phyloP scores from a whole-genome alignment of 2,113 vertebrate species.

The Nipponia nippon region DNA sequence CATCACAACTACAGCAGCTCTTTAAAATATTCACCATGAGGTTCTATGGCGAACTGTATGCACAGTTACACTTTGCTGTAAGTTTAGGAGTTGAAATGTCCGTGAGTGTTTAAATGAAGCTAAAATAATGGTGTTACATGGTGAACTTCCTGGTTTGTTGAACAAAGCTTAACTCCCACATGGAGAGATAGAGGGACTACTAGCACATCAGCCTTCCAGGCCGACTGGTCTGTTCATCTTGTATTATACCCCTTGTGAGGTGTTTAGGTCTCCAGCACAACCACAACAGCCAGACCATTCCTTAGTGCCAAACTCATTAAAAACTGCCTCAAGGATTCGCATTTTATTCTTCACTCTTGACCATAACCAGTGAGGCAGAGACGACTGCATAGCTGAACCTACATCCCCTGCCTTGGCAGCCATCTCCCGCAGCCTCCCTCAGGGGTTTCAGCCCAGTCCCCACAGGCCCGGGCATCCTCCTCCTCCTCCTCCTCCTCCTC shows the following conservation, averaged over 20 bases:
- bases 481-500: background rate
- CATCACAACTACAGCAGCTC: accelerated
- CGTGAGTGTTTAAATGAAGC: accelerated
- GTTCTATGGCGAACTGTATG: accelerated
- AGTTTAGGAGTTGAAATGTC: background rate
- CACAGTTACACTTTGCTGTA: no score
- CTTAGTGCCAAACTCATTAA: accelerated
- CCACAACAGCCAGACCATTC: accelerated
- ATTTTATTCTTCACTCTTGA: background rate
- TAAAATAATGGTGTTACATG: background rate
- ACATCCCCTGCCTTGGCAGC: accelerated
- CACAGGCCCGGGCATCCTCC: accelerated
- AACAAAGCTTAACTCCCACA: no score
- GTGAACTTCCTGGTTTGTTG: no score
- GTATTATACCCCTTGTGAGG: accelerated
- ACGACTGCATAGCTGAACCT: accelerated
- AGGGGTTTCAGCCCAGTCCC: accelerated
- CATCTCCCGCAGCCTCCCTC: accelerated
- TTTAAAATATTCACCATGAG: background rate
- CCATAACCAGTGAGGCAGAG: accelerated
- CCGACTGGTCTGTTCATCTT: accelerated
- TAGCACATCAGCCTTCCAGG: no score
- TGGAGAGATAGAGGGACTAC: accelerated
- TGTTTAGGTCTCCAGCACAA: accelerated
- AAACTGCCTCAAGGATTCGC: no score